Evolutionary conservation across 2,888 invertebrate species (phyloP).

Genomic region (Caenorhabditis drosophilae): DNA sequence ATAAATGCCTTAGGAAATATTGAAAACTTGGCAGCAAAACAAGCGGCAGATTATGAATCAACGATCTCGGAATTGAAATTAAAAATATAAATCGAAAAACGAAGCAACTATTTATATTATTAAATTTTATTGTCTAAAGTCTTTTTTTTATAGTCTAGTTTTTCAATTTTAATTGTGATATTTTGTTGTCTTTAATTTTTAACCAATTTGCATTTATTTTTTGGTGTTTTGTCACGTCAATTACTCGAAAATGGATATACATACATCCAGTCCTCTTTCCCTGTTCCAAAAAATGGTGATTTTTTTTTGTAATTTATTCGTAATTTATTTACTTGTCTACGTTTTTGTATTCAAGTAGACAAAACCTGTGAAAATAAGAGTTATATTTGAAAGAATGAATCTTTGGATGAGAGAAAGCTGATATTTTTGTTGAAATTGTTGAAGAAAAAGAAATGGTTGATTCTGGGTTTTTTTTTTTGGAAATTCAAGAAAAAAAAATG

Average conservation of each 20-base stretch:
- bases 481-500: too few species aligned
- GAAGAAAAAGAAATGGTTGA: too few species aligned
- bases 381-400: too few species aligned
- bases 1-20: slow-evolving; percentile 6
- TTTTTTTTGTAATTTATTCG: neutral
- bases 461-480: too few species aligned
- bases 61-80: slow-evolving; percentile 1
- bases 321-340: neutral
- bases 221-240: neutral
- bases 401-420: too few species aligned
- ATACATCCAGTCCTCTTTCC: neutral
- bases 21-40: slow-evolving; percentile 5
- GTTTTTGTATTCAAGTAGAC: too few species aligned
- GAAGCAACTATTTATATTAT: neutral
- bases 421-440: too few species aligned
- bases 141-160: neutral
- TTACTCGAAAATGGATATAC: neutral
- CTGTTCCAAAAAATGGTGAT: neutral
- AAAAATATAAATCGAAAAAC: neutral
- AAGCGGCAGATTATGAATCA: neutral
- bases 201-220: neutral
- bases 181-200: neutral
- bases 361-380: too few species aligned
- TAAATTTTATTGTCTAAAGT: neutral
- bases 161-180: neutral